Conservation (phyloP, 2,888 invertebrate species). For the Alviniconcha strummeri region DNA sequence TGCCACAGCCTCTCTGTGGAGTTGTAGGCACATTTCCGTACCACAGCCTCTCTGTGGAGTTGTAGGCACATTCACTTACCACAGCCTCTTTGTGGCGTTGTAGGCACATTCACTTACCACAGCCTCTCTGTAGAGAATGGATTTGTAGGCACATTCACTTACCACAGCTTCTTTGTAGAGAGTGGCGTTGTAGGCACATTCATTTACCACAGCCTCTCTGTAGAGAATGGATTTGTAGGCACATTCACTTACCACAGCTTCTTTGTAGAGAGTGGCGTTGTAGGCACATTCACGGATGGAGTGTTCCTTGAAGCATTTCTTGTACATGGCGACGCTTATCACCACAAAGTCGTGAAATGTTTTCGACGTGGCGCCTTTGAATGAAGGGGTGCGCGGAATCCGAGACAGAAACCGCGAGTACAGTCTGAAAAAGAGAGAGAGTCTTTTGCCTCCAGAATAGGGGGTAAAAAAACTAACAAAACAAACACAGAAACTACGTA, state of each 20-base stretch:
- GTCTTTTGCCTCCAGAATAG: no score
- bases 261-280: constrained; percentile 14
- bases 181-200: no score
- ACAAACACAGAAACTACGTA: no score
- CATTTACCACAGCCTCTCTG: constrained; percentile 18
- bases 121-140: constrained; percentile 1
- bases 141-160: constrained; percentile 23
- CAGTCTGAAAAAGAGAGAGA: neutral
- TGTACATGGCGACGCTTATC: constrained; percentile 8
- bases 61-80: no score
- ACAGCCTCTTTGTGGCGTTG: constrained; percentile 23
- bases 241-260: constrained; percentile 6
- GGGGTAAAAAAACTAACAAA: no score
- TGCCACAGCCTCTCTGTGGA: constrained; percentile 19
- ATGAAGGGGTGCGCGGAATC: constrained; percentile 1
- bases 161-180: neutral
- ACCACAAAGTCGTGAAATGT: constrained; percentile 19
- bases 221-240: constrained; percentile 20
- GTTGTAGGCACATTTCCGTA: constrained; percentile 19
- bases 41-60: neutral
- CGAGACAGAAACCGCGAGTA: constrained; percentile 28
- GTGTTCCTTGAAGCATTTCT: constrained; percentile 10
- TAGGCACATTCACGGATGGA: constrained; percentile 26
- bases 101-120: constrained; percentile 16
- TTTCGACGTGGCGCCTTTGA: constrained; percentile 6